Evolutionary conservation across 92 coral and sea anemone genomes (phyloP).

Genomic region (Plumapathes pennacea): DNA sequence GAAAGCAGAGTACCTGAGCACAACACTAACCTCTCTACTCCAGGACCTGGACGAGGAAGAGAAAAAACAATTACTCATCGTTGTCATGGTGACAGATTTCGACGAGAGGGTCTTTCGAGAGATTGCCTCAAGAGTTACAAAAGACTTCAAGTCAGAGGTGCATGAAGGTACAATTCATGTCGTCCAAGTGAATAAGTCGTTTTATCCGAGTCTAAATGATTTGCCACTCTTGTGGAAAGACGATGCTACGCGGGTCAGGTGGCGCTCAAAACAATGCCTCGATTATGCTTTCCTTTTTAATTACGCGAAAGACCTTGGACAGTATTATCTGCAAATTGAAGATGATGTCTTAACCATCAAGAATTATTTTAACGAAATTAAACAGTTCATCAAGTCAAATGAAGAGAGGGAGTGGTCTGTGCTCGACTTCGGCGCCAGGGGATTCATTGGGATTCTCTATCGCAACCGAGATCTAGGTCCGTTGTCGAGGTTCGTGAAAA

Average conservation of each 20-base stretch:
- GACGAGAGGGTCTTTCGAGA: slow-evolving; percentile 7
- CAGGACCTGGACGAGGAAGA: slow-evolving; percentile 47
- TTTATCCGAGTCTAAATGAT: slow-evolving; percentile 42
- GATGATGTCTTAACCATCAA: slow-evolving; percentile 56
- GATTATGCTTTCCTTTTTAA: slow-evolving; percentile 69
- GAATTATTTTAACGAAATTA: slow-evolving; percentile 53
- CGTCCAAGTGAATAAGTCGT: slow-evolving; percentile 24
- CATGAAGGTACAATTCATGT: slow-evolving; percentile 56
- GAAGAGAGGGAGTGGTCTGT: slow-evolving; percentile 59
- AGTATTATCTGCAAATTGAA: slow-evolving; percentile 69
- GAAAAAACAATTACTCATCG: slow-evolving; percentile 44
- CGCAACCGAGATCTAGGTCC: slow-evolving; percentile 40
- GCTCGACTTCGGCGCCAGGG: slow-evolving; percentile 73
- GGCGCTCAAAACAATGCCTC: slow-evolving; percentile 77
- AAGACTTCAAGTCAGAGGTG: slow-evolving; percentile 35
- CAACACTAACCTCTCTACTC: slow-evolving; percentile 53
- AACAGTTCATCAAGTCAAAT: slow-evolving; percentile 35
- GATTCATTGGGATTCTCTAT: slow-evolving; percentile 81
- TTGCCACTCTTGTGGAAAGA: slow-evolving; percentile 66
- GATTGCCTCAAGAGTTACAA: slow-evolving; percentile 18
- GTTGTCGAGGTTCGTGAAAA: slow-evolving; percentile 55
- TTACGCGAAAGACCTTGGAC: slow-evolving; percentile 57
- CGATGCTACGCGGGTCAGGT: slow-evolving; percentile 50
- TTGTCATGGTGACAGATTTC: slow-evolving; percentile 58
- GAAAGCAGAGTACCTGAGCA: slow-evolving; percentile 35